Evolutionary conservation across 2,113 vertebrate species (phyloP).

Genomic region (Hipposideros armiger): DNA sequence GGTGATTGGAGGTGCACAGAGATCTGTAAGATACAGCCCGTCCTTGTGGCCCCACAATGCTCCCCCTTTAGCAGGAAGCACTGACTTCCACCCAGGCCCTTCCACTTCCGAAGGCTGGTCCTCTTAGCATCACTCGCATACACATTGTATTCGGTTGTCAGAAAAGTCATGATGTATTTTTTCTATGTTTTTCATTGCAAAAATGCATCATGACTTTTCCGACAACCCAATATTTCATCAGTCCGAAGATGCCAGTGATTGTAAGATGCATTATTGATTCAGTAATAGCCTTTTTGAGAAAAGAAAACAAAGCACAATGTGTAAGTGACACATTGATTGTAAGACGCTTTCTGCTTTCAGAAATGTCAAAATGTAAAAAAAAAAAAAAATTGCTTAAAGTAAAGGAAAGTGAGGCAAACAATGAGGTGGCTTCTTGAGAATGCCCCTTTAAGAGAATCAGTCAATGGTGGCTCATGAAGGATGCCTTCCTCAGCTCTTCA

Average conservation of each 20-base stretch:
- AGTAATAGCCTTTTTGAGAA: not conserved
- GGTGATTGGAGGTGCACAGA: not conserved
- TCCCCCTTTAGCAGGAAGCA: not conserved
- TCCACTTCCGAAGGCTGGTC: not conserved
- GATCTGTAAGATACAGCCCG: not conserved
- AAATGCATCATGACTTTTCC: too few species aligned
- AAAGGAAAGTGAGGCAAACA: not conserved
- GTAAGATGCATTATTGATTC: not conserved
- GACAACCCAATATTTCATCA: not conserved
- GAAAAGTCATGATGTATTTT: too few species aligned
- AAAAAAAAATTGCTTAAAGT: not conserved
- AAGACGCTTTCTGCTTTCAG: not conserved
- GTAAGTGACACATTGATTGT: slow-evolving; percentile 25
- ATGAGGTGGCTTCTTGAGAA: not conserved
- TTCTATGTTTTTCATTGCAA: too few species aligned
- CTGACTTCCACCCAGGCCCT: not conserved
- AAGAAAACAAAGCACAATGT: slow-evolving; percentile 13
- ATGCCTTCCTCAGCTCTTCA: not conserved
- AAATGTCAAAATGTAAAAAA: not conserved
- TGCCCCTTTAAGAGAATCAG: not conserved
- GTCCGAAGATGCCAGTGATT: not conserved
- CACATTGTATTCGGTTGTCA: not conserved
- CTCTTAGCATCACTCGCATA: not conserved
- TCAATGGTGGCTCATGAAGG: accelerated
- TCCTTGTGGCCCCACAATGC: not conserved